These are phyloP conservation scores for Aspiorhynchus laticeps DNA, from an alignment of 2,113 vertebrate genomes.

Conservation along the genomic window DNA sequence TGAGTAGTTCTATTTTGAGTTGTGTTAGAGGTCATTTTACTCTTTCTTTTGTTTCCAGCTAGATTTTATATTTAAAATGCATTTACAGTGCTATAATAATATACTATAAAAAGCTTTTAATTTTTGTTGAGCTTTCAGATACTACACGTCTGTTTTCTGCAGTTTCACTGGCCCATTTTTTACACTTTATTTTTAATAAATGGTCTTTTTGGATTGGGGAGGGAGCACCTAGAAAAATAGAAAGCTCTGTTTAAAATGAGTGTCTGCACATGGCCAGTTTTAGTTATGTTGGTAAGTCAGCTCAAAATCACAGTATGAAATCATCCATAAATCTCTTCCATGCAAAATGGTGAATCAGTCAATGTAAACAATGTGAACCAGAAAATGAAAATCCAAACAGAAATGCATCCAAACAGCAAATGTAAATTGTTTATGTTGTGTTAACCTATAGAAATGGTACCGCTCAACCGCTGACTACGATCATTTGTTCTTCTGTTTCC, in stretches of 20 bases:
- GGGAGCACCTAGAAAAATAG: background rate
- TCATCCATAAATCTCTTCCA: background rate
- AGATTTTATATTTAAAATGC: background rate
- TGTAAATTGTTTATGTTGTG: slow-evolving; percentile 4
- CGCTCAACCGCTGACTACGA: background rate
- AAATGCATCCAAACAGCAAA: slow-evolving; percentile 9
- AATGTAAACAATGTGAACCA: background rate
- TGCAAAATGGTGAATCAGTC: background rate
- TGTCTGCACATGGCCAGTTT: background rate
- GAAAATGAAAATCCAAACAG: background rate
- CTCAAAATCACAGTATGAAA: background rate
- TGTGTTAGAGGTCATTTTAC: background rate
- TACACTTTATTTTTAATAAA: background rate
- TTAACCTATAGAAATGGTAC: background rate
- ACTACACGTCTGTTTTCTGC: background rate
- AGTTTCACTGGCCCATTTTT: background rate
- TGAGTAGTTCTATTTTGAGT: slow-evolving; percentile 8
- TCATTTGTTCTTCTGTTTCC: slow-evolving; percentile 58
- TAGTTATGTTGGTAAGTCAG: background rate
- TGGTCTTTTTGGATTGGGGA: background rate
- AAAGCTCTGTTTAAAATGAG: background rate
- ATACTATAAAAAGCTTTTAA: background rate
- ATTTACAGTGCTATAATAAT: background rate
- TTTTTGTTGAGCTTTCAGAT: background rate
- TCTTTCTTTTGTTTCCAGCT: background rate